Evolutionary conservation across 37 sponge, comb jelly and placozoan genomes (phyloP).

Genomic region (Corticium candelabrum): DNA sequence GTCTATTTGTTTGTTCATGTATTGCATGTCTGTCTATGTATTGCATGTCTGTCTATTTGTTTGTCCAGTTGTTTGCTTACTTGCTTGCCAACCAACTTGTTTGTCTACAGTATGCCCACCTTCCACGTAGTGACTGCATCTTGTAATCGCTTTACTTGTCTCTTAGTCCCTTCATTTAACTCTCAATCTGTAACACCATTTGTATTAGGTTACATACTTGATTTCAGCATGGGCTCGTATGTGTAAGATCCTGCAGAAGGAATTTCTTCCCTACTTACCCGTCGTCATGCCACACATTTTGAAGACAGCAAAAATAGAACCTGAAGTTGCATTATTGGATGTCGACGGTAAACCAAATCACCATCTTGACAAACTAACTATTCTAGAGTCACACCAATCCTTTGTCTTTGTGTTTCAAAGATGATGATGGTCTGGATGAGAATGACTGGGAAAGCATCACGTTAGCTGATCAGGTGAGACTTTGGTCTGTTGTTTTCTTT

Average conservation of each 20-base stretch:
- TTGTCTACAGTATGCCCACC: too few relatives aligned
- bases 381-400: not conserved
- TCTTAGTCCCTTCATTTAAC: not conserved
- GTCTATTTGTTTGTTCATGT: too few relatives aligned
- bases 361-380: not conserved
- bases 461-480: slow-evolving; percentile 76
- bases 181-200: not conserved
- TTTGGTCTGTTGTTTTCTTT: slow-evolving; percentile 8
- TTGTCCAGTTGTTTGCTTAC: too few relatives aligned
- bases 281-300: slow-evolving; percentile 89
- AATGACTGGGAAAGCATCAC: slow-evolving; percentile 96
- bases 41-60: too few relatives aligned
- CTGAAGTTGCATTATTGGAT: slow-evolving; percentile 88
- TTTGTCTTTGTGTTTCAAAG: slow-evolving; percentile 24
- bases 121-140: too few relatives aligned
- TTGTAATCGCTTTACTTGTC: too few relatives aligned
- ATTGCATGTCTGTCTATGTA: too few relatives aligned
- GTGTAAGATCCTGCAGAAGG: slow-evolving; percentile 89
- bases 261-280: slow-evolving; percentile 88
- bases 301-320: slow-evolving; percentile 79
- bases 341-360: slow-evolving; percentile 37
- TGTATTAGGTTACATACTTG: slow-evolving; percentile 84
- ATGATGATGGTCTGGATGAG: slow-evolving; percentile 24
- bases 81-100: too few relatives aligned
- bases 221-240: slow-evolving; percentile 98